Conservation (phyloP, 1,140 invertebrate genomes). For the Papilio polytes region DNA sequence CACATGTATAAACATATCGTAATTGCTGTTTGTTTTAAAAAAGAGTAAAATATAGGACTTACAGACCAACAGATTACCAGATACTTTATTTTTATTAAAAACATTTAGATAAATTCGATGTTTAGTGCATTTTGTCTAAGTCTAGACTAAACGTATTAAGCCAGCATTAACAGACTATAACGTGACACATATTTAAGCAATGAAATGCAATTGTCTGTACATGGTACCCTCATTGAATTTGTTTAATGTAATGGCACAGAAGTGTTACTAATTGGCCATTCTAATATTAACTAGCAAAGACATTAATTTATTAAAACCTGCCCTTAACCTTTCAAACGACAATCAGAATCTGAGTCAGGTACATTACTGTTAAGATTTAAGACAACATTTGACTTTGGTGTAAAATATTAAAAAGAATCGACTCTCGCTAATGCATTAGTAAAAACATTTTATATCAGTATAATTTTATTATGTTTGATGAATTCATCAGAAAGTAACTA, state of each 20-base stretch:
- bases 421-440: too few species aligned
- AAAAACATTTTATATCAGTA: too few species aligned
- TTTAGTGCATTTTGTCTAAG: background rate
- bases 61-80: background rate
- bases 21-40: background rate
- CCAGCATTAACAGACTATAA: background rate
- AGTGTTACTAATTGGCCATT: background rate
- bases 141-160: slow-evolving; percentile 29
- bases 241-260: background rate
- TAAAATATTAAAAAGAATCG: too few species aligned
- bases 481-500: too few species aligned
- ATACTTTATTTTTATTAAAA: background rate
- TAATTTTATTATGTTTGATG: too few species aligned
- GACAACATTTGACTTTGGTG: background rate
- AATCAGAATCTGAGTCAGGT: background rate
- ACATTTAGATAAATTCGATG: background rate
- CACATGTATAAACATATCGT: background rate
- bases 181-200: slow-evolving; percentile 12
- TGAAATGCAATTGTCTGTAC: slow-evolving; percentile 10
- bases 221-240: background rate
- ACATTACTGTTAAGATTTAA: background rate
- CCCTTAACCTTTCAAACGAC: background rate
- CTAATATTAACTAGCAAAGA: background rate
- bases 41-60: background rate
- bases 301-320: too few species aligned